A percentile compares a stretch with the other conserved stretches of the same genome.
Evolutionary conservation across 2,888 invertebrate species (phyloP).

Genomic region (Synergus japonicus): DNA sequence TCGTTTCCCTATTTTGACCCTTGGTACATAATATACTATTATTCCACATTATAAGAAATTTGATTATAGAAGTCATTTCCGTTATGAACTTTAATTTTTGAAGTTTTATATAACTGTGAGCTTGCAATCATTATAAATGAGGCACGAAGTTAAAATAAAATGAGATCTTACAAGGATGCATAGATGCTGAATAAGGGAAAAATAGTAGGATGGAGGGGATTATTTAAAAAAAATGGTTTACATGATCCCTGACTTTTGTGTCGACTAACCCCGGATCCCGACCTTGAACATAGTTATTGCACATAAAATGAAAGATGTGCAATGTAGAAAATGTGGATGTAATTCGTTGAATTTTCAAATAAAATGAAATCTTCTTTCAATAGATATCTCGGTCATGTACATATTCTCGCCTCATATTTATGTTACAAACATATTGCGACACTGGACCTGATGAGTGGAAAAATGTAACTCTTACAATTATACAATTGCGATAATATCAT

Average conservation of each 20-base stretch:
- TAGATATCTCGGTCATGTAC: constrained; percentile 46
- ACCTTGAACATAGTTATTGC: not conserved
- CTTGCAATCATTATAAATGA: not conserved
- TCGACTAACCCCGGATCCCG: constrained; percentile 49
- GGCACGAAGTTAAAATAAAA: not conserved
- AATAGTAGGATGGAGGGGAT: constrained; percentile 43
- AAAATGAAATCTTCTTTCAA: constrained; percentile 3
- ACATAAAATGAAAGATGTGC: not conserved
- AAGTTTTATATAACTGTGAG: not conserved
- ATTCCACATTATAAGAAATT: no score
- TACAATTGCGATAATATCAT: constrained; percentile 7
- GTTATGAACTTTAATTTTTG: not conserved
- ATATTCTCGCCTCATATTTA: constrained; percentile 49
- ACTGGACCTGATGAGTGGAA: constrained; percentile 36
- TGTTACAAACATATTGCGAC: constrained; percentile 51
- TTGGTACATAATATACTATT: no score
- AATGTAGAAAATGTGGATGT: not conserved
- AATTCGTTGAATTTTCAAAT: no score
- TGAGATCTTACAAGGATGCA: not conserved
- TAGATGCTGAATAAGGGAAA: not conserved
- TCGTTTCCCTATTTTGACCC: constrained; percentile 50
- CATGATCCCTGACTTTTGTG: constrained; percentile 64
- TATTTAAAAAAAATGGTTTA: constrained; percentile 61
- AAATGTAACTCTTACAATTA: not conserved
- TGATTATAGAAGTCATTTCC: no score